Evolutionary conservation across 1,140 invertebrate species (phyloP), one percentile per base, ranked within the genome.

Genomic region (Drosophila rufa): DNA sequence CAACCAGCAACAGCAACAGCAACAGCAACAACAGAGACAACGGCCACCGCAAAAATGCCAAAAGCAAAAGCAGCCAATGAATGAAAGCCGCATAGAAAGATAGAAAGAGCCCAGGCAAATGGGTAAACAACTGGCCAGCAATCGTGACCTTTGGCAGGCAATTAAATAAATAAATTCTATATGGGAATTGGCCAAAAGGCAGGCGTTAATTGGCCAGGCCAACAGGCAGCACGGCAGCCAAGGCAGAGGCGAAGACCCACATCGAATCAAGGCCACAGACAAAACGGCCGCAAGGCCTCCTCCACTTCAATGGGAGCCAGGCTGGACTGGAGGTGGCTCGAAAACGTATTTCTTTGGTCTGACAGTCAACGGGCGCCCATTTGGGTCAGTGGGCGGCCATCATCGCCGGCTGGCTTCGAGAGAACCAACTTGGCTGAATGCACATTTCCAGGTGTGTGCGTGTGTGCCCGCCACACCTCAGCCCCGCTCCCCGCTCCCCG

Each of bases 331-430:
- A 38, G 33, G 51, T 38, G 51, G 51, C 67, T 68, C 66, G 50
- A 81, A 82, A 86, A 70, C 58, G 59, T 84, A 90, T 84, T 90
- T 82, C 80, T 91, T 83, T 70, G 76, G 65, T 51, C 62, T 46
- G 65, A 36, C 65, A 66, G 65, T 66, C 78, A 73, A 81, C 74
- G 46, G 69, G 50, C 78, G 67, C 81, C 62, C 75, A 90, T 69
- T 81, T 79, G 81, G 86, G 81, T 91, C 79, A 91, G 70, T 81
- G 75, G 80, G 85, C 75, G 80, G 77, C 84, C 75, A 78, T 78
- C 84, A 76, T 89, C 48, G 67, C 30, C 58, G 56, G 40, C 42
- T 73, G 70, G 53, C 38, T 47, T 61, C 48, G 55, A 77, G 55
- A 78, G 71, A 79, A 76, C 80, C 61, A 79, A 76, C 76, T 77